Conservation (phyloP, 1,140 invertebrate species). For the Drosophila sproati region DNA sequence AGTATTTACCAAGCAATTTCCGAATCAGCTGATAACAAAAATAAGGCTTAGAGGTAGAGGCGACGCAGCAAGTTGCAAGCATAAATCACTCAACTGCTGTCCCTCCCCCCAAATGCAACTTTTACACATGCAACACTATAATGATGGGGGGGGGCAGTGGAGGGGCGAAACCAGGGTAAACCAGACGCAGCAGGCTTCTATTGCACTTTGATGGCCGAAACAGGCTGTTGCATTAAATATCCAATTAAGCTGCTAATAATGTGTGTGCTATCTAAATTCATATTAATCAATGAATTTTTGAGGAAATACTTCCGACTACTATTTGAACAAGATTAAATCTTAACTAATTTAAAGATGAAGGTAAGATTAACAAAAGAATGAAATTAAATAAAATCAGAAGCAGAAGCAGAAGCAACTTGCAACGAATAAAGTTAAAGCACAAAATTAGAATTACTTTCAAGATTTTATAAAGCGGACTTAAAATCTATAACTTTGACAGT, state of each 20-base stretch:
- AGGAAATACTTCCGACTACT: too few species aligned
- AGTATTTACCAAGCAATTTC: conserved; percentile 45
- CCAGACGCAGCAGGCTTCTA: conserved; percentile 14
- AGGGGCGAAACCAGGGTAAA: neutral
- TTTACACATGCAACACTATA: conserved; percentile 4
- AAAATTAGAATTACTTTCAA: neutral
- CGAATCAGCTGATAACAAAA: conserved; percentile 56
- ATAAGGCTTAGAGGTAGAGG: neutral
- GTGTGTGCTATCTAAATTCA: neutral
- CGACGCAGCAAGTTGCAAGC: conserved; percentile 5
- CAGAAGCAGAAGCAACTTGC: neutral
- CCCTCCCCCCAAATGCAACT: conserved; percentile 5
- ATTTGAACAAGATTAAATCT: too few species aligned
- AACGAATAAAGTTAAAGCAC: neutral
- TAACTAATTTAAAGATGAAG: neutral
- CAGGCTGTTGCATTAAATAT: neutral
- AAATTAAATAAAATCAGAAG: neutral
- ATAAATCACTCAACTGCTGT: conserved; percentile 59
- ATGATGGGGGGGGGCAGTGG: neutral
- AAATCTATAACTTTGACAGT: too few species aligned
- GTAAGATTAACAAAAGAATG: too few species aligned
- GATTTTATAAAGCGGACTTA: too few species aligned
- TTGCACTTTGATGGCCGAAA: conserved; percentile 5
- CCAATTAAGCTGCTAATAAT: neutral
- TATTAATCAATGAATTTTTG: neutral